Evolutionary conservation across 2,888 invertebrate species (phyloP).

Genomic region (Nemurella pictetii): DNA sequence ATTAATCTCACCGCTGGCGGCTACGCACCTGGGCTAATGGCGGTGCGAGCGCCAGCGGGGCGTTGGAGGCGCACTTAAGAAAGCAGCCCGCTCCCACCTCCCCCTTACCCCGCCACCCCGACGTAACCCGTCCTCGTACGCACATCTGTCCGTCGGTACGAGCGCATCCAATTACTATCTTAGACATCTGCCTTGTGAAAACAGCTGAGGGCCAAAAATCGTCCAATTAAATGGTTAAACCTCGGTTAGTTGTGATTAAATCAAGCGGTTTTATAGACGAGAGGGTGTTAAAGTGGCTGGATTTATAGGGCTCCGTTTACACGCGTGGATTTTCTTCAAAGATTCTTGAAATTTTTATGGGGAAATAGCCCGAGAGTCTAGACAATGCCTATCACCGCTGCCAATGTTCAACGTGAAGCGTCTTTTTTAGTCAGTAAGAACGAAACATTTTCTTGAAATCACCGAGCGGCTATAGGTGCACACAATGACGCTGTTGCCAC

Average conservation of each 20-base stretch:
- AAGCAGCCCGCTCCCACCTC: background rate
- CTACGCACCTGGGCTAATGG: background rate
- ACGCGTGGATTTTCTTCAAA: background rate
- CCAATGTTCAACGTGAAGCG: no score
- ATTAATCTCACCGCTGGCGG: background rate
- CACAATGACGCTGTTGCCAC: background rate
- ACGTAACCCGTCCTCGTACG: background rate
- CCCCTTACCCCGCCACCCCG: no score
- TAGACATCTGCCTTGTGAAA: background rate
- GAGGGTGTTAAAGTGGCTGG: background rate
- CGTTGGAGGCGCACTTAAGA: background rate
- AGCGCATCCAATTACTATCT: background rate
- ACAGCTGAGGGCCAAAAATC: background rate
- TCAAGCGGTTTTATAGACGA: background rate
- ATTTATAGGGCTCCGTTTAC: background rate
- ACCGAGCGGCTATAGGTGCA: background rate
- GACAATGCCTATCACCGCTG: no score
- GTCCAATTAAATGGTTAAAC: background rate
- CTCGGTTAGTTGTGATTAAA: background rate
- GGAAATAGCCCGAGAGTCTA: no score
- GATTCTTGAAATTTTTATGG: background rate
- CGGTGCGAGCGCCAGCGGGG: background rate
- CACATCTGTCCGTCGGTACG: background rate
- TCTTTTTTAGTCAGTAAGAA: background rate
- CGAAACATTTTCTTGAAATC: background rate